These are phyloP conservation scores for Watsonalla cultraria DNA, from an alignment of 2,888 invertebrate genomes.

Conservation along the genomic window DNA sequence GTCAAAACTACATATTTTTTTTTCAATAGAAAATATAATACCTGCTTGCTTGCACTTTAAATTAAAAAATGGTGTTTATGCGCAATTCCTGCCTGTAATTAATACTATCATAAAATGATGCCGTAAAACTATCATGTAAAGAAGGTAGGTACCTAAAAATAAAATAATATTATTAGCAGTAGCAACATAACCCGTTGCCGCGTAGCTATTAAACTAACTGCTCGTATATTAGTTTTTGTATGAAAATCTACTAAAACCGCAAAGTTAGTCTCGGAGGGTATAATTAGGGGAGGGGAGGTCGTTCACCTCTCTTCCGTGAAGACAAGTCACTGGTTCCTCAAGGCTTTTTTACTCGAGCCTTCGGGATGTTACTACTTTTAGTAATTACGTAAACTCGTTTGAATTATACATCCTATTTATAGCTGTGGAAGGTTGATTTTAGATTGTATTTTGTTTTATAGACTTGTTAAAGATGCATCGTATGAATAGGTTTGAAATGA, in stretches of 20 bases:
- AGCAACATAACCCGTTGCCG: not conserved
- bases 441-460: not conserved
- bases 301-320: conserved; percentile 49
- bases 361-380: not conserved
- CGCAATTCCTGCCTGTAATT: too few species aligned
- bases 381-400: not conserved
- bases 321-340: conserved; percentile 14
- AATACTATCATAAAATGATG: too few species aligned
- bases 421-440: not conserved
- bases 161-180: not conserved
- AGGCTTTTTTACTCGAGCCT: conserved; percentile 2
- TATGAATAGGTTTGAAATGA: not conserved
- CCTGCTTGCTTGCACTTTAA: too few species aligned
- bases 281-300: conserved; percentile 57
- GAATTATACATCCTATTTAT: not conserved
- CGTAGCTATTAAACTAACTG: conserved; percentile 3
- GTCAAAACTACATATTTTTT: too few species aligned
- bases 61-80: too few species aligned
- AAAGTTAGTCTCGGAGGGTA: conserved; percentile 39
- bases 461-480: not conserved
- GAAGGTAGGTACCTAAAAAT: too few species aligned
- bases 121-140: too few species aligned
- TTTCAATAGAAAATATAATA: too few species aligned
- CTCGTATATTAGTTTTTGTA: conserved; percentile 20
- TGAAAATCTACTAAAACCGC: conserved; percentile 45